Percentiles rank a stretch among this genome's conserved stretches.
phyloP scores from a whole-genome alignment of 1,140 invertebrate species.

The Anoplolepis gracilipes region DNA sequence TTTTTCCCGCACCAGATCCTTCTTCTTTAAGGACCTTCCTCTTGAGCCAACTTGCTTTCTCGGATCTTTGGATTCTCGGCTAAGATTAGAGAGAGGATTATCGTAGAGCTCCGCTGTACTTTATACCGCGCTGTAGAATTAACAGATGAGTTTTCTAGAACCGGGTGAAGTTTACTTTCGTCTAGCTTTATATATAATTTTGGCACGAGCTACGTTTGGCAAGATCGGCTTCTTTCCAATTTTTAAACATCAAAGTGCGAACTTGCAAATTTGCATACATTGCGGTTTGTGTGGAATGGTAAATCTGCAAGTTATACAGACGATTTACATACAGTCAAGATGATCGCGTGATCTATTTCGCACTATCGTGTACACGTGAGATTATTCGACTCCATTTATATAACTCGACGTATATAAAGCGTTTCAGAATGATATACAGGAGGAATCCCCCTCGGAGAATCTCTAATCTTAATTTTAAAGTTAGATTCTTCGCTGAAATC shows the following conservation, averaged over 20 bases:
- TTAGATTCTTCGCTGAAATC: not conserved
- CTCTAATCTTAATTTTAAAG: constrained; percentile 18
- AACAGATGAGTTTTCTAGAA: not conserved
- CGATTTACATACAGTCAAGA: constrained; percentile 9
- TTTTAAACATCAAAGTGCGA: constrained; percentile 22
- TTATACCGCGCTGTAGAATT: constrained; percentile 23
- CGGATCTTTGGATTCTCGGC: not conserved
- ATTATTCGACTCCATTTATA: constrained; percentile 43
- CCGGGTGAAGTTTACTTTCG: not conserved
- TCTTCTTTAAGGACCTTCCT: not conserved
- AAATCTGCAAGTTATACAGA: constrained; percentile 16
- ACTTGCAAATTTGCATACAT: not conserved
- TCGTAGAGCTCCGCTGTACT: not conserved
- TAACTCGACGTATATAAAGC: constrained; percentile 22
- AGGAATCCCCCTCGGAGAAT: not conserved
- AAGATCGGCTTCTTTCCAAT: constrained; percentile 42
- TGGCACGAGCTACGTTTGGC: constrained; percentile 31
- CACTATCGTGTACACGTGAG: constrained; percentile 26
- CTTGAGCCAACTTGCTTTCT: not conserved
- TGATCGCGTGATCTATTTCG: constrained; percentile 25
- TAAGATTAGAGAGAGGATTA: not conserved
- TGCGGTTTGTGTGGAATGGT: not conserved
- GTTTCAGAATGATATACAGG: not conserved
- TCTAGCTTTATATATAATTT: not conserved
- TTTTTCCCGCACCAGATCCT: not conserved